Evolutionary conservation across 2,113 vertebrate genomes (phyloP).

Genomic region (Ameiurus melas): DNA sequence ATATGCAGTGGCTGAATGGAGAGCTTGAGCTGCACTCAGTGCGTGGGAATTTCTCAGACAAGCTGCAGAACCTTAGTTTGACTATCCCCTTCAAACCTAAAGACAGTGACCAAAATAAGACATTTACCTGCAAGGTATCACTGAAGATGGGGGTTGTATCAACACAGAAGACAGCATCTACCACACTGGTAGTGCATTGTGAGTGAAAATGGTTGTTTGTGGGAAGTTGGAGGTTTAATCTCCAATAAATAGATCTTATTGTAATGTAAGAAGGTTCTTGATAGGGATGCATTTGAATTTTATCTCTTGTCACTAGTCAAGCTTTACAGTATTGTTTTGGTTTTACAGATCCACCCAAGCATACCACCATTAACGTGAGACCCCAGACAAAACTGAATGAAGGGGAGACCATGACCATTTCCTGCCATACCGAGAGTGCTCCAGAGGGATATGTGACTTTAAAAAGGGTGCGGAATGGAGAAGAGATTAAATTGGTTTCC

Average conservation of each 20-base stretch:
- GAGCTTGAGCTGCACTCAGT: constrained; percentile 6
- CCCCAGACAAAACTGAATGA: constrained; percentile 60
- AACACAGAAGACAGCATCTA: constrained; percentile 11
- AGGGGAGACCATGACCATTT: constrained; percentile 67
- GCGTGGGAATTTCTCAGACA: constrained; percentile 3
- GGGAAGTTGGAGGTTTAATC: background rate
- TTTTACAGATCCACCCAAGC: constrained; percentile 62
- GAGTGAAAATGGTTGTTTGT: constrained; percentile 30
- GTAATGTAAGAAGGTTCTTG: background rate
- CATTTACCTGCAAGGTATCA: constrained; percentile 50
- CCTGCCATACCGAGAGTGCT: constrained; percentile 52
- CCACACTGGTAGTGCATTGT: constrained; percentile 48
- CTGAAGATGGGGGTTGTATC: constrained; percentile 41
- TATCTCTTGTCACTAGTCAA: background rate
- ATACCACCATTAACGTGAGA: constrained; percentile 60
- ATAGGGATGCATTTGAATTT: background rate
- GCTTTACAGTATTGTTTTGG: background rate
- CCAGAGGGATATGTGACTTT: constrained; percentile 57
- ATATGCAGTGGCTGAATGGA: constrained; percentile 50
- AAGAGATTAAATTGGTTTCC: constrained; percentile 54
- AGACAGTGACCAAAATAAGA: constrained; percentile 22
- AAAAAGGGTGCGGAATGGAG: constrained; percentile 57
- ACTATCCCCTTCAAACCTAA: constrained; percentile 4
- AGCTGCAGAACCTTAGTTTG: constrained; percentile 34
- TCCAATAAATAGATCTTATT: background rate